These are phyloP conservation scores for Callorhinus ursinus DNA, from an alignment of 2,113 vertebrate genomes.

Conservation along the genomic window DNA sequence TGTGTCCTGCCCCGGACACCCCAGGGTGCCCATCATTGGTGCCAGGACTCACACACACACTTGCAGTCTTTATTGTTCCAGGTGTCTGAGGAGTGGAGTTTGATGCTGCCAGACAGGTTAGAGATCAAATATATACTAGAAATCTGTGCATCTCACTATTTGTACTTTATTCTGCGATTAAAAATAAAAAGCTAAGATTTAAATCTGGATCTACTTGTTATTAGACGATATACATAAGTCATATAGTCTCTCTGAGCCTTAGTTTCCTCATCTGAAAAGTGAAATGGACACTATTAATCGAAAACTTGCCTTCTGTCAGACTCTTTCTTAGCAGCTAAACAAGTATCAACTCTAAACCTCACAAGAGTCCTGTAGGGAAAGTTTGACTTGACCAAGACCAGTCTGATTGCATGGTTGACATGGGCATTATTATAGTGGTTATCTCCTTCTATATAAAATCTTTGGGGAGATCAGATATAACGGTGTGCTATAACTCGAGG, in stretches of 20 bases:
- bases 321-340: background rate
- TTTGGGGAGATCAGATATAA: background rate
- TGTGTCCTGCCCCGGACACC: too few relatives aligned
- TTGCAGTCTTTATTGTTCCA: accelerated
- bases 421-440: accelerated
- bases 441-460: too few relatives aligned
- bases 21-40: accelerated
- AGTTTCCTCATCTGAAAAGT: background rate
- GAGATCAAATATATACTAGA: too few relatives aligned
- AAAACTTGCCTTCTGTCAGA: too few relatives aligned
- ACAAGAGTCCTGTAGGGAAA: accelerated
- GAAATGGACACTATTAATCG: accelerated
- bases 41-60: too few relatives aligned
- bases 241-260: too few relatives aligned
- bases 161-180: too few relatives aligned
- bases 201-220: too few relatives aligned
- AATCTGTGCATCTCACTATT: background rate
- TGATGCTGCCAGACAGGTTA: background rate
- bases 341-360: accelerated
- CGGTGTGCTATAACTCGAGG: too few relatives aligned
- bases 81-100: background rate
- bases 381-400: accelerated
- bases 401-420: too few relatives aligned
- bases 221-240: accelerated
- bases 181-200: background rate